These are phyloP conservation scores for Orthosia cruda DNA, from an alignment of 2,888 invertebrate genomes.

Conservation along the genomic window DNA sequence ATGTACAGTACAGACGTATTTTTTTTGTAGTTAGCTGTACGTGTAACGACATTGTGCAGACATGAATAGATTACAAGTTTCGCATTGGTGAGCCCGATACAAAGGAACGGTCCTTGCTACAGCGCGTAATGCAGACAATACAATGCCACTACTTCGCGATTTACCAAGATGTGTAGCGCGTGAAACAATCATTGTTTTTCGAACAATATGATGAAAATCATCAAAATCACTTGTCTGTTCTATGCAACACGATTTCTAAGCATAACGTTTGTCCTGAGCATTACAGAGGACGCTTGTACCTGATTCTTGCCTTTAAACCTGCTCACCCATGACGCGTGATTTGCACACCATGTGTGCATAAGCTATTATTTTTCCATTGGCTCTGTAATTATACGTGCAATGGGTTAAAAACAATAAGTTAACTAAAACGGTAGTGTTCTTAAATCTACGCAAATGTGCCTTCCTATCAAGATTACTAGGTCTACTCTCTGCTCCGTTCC, in stretches of 20 bases:
- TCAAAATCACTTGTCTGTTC: slow-evolving; percentile 36
- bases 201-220: slow-evolving; percentile 57
- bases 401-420: background rate
- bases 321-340: too few species aligned
- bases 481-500: slow-evolving; percentile 10
- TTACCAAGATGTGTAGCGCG: slow-evolving; percentile 63
- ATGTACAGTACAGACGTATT: slow-evolving; percentile 54
- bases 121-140: slow-evolving; percentile 66
- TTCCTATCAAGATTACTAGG: slow-evolving; percentile 5
- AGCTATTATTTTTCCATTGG: too few species aligned
- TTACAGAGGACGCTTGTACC: background rate
- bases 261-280: background rate
- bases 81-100: slow-evolving; percentile 79
- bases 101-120: slow-evolving; percentile 80
- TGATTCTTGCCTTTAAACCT: background rate
- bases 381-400: too few species aligned
- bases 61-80: slow-evolving; percentile 76
- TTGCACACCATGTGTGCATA: too few species aligned
- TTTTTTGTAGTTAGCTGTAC: slow-evolving; percentile 64
- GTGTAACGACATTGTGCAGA: slow-evolving; percentile 56
- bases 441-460: background rate
- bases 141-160: slow-evolving; percentile 71
- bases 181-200: slow-evolving; percentile 55
- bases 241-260: background rate
- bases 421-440: background rate